phyloP scores from a whole-genome alignment of 1,140 invertebrate species.

The Papilio dardanus region DNA sequence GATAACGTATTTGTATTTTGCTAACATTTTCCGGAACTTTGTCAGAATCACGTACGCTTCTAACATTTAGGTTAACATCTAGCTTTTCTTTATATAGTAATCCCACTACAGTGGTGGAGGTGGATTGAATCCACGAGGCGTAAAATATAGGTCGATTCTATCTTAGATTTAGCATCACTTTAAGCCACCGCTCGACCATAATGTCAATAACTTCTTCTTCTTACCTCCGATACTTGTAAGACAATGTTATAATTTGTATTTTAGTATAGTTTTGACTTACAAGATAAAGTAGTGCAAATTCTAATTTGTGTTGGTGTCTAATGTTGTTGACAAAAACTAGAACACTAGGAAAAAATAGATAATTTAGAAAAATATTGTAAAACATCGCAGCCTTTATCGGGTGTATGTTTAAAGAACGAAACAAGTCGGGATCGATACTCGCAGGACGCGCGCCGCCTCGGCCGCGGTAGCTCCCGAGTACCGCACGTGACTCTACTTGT shows the following conservation, averaged over 20 bases:
- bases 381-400: conserved; percentile 39
- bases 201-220: neutral
- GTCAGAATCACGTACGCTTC: conserved; percentile 2
- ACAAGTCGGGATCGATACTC: conserved; percentile 75
- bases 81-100: neutral
- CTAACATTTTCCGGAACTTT: neutral
- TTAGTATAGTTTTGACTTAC: too few relatives aligned
- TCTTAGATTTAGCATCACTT: neutral
- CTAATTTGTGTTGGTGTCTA: too few relatives aligned
- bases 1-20: neutral
- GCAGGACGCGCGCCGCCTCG: conserved; percentile 69
- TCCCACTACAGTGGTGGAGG: neutral
- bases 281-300: too few relatives aligned
- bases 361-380: neutral
- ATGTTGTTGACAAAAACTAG: too few relatives aligned
- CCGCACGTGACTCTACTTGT: conserved; percentile 80
- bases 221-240: neutral
- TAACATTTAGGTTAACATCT: neutral
- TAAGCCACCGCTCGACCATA: neutral
- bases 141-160: neutral
- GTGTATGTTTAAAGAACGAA: conserved; percentile 65
- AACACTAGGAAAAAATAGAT: neutral
- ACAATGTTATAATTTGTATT: neutral
- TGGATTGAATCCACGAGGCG: neutral
- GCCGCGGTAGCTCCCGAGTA: conserved; percentile 70